phyloP scores from a whole-genome alignment of 2,113 vertebrate genomes.

The Trochalopteron elliotii region DNA sequence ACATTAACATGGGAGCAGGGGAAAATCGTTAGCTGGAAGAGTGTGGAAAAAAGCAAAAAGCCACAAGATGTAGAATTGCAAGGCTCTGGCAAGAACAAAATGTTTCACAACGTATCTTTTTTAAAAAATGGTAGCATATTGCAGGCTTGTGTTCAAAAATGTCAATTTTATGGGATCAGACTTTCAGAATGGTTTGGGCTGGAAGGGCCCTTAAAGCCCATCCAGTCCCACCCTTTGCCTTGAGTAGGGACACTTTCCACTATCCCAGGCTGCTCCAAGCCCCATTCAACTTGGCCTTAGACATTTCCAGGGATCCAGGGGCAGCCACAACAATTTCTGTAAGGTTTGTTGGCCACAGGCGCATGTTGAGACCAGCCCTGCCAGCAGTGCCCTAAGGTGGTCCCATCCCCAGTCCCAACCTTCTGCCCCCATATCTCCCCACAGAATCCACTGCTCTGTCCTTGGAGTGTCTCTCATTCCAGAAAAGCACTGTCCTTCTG shows the following conservation, averaged over 20 bases:
- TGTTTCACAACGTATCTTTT: rapidly evolving
- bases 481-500: not conserved
- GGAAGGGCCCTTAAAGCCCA: not conserved
- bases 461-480: not conserved
- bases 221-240: not conserved
- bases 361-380: not conserved
- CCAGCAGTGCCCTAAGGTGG: not conserved
- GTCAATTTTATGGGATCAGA: not conserved
- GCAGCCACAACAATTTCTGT: not conserved
- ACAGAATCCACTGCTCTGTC: not conserved
- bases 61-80: not conserved
- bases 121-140: not conserved
- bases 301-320: rapidly evolving
- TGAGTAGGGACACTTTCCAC: not conserved
- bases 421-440: not conserved
- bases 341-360: rapidly evolving
- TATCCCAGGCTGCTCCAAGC: not conserved
- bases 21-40: not conserved
- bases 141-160: not conserved
- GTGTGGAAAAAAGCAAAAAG: not conserved
- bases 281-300: not conserved
- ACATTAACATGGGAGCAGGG: not conserved
- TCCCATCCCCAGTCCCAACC: not conserved
- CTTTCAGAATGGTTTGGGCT: not conserved
- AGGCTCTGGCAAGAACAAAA: not conserved